Evolutionary conservation across 2,888 invertebrate genomes (phyloP).

Genomic region (Dicranocentrus wangi): DNA sequence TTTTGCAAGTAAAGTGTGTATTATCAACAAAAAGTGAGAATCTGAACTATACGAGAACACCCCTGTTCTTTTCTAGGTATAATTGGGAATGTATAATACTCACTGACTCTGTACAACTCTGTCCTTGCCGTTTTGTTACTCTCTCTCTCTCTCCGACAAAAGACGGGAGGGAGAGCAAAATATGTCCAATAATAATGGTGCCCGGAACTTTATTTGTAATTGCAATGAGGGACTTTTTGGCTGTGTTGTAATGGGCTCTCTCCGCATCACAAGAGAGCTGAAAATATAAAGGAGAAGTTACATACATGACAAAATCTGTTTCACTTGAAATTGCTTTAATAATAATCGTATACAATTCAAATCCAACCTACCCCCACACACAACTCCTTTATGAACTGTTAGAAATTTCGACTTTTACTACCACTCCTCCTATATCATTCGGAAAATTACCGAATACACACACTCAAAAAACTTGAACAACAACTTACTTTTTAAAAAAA

Average conservation of each 20-base stretch:
- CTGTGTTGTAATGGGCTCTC: slow-evolving; percentile 32
- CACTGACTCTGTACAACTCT: slow-evolving; percentile 16
- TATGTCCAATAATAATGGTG: slow-evolving; percentile 60
- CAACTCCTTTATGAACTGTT: slow-evolving; percentile 61
- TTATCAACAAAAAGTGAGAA: slow-evolving; percentile 9
- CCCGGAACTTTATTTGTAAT: slow-evolving; percentile 65
- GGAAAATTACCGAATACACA: slow-evolving; percentile 55
- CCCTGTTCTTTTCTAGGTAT: slow-evolving; percentile 41
- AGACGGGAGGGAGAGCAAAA: slow-evolving; percentile 49
- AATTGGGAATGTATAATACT: slow-evolving; percentile 38
- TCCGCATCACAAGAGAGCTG: slow-evolving; percentile 24
- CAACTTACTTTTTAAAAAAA: slow-evolving; percentile 15
- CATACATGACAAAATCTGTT: slow-evolving; percentile 44
- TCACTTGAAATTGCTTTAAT: slow-evolving; percentile 57
- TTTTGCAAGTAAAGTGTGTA: slow-evolving; percentile 21
- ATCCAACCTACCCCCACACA: slow-evolving; percentile 31
- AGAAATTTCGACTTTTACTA: slow-evolving; percentile 52
- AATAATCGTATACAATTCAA: slow-evolving; percentile 64
- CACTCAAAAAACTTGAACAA: slow-evolving; percentile 22
- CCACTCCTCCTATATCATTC: slow-evolving; percentile 52
- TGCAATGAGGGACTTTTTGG: slow-evolving; percentile 63
- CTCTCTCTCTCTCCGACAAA: slow-evolving; percentile 39
- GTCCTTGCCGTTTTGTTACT: background rate
- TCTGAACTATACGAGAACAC: background rate
- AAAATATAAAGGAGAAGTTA: slow-evolving; percentile 1